These are phyloP conservation scores for Thryonomys swinderianus DNA, from an alignment of 2,113 vertebrate genomes.

Conservation along the genomic window DNA sequence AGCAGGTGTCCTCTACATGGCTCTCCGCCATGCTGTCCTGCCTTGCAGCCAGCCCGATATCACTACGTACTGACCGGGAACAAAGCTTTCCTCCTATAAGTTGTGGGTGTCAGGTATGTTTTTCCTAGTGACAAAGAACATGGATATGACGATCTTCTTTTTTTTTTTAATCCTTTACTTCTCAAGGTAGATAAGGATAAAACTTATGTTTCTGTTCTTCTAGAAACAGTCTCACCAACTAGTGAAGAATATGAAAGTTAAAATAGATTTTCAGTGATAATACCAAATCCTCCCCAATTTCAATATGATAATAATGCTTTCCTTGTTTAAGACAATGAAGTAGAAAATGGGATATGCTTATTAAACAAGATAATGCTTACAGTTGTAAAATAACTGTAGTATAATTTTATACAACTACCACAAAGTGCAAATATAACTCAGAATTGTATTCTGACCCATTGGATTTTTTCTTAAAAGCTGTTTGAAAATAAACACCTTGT, in stretches of 20 bases:
- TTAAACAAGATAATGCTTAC: not conserved
- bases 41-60: not conserved
- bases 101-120: not conserved
- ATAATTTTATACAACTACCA: not conserved
- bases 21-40: not conserved
- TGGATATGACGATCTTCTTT: not conserved
- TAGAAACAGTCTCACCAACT: not conserved
- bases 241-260: not conserved
- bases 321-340: not conserved
- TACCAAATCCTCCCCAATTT: not conserved
- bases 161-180: not conserved
- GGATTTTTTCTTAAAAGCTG: slow-evolving; percentile 44
- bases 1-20: not conserved
- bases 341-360: not conserved
- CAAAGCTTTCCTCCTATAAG: not conserved
- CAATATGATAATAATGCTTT: not conserved
- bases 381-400: not conserved
- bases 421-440: not conserved
- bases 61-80: not conserved
- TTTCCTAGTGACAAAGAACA: not conserved
- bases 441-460: slow-evolving; percentile 26
- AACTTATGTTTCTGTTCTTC: not conserved
- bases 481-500: not conserved
- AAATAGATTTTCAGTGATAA: not conserved
- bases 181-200: not conserved